Base-by-base conservation (phyloP, 1,140 invertebrate genomes). In the Tribolium castaneum region DNA sequence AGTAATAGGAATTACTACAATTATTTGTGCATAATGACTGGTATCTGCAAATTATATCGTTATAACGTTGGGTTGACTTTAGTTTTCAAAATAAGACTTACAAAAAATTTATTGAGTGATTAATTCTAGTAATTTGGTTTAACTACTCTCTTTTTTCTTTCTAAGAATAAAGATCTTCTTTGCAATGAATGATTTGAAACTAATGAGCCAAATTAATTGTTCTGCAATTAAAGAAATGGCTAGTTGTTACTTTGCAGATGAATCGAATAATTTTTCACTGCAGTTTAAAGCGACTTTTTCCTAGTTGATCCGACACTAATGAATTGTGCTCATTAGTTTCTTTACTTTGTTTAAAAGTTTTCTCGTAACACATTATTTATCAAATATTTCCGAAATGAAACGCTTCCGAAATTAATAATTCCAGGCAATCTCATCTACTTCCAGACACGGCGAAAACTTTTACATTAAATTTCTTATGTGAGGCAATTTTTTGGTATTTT, bases 391-490 rank as follows among this genome's bases (percentile, higher is more conserved):
- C 30, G 12, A 66, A 35, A 66, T 66, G 30, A 66, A 66, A 66
- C 3, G 19, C 54, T 66, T 66, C 59, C 59, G 59, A 66, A 35
- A 66, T 66, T 66, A 66, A 34, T 66, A 66, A 66, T 66, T 35
- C 9, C 59, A 59, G 54, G 19, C 54, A 59, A 22, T 19, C 54
- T 59, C 54, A 59, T 59, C 10, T 19, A 19, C 16, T 19, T 59
- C 54, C 13, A 19, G 19, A 59, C 22, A 59, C 22, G 54, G 30
- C 12, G 30, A 30, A 66, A 66, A 66, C 59, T 66, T 66, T 66
- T 66, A 34, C 59, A 66, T 66, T 66, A 66, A 66, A 66, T 66
- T 66, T 66, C 59, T 66, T 30, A 66, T 66, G 59, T 66, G 13
- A n/a, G 25, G 59, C n/a, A 14, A 62, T 13, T 66, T 66, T 66